Evolutionary conservation across 2,113 vertebrate genomes (phyloP).

Genomic region (Tringa solitaria): DNA sequence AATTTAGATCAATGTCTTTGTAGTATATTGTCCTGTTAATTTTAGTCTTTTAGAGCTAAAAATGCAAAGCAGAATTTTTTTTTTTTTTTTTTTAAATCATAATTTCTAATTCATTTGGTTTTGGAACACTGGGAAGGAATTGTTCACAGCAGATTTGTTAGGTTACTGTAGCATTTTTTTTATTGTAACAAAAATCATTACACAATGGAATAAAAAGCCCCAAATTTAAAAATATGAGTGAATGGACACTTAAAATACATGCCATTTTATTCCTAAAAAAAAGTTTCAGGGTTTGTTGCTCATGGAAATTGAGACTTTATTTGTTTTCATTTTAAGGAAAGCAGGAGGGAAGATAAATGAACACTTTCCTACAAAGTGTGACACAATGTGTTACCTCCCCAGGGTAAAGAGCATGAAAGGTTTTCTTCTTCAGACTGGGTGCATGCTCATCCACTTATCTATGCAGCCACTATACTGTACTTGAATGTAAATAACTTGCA

Average conservation of each 20-base stretch:
- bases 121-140: neutral
- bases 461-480: neutral
- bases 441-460: neutral
- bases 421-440: slow-evolving; percentile 18
- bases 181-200: neutral
- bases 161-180: neutral
- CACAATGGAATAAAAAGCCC: neutral
- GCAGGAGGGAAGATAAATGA: neutral
- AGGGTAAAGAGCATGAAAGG: slow-evolving; percentile 24
- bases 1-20: neutral
- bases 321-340: neutral
- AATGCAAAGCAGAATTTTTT: neutral
- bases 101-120: neutral
- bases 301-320: neutral
- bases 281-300: neutral
- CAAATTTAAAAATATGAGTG: neutral
- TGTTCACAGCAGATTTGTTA: neutral
- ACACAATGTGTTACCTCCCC: neutral
- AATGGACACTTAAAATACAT: neutral
- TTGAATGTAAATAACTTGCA: slow-evolving; percentile 62
- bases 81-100: neutral
- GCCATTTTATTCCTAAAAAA: neutral
- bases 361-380: neutral
- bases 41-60: neutral
- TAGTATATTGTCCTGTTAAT: neutral